A percentile compares a stretch with the other conserved stretches of the same genome.
phyloP scores from a whole-genome alignment of 2,888 invertebrate genomes.

The Melieria picta region DNA sequence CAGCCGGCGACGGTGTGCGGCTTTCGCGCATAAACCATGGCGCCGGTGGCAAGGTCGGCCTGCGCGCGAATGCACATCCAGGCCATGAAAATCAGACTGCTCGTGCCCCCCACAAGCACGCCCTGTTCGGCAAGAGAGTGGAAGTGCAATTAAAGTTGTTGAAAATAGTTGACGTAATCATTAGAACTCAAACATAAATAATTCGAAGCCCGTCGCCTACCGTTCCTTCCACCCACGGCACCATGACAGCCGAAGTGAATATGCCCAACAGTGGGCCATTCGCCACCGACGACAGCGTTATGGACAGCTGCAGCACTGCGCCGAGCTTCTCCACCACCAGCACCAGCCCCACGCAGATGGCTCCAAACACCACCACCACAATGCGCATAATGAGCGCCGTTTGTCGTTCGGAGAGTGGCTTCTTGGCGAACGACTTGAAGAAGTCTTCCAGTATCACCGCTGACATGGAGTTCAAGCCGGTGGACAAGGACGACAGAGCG shows the following conservation, averaged over 20 bases:
- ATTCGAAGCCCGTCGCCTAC: constrained; percentile 54
- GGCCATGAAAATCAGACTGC: constrained; percentile 68
- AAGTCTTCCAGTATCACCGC: constrained; percentile 80
- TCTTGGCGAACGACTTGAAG: constrained; percentile 69
- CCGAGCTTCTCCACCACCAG: constrained; percentile 76
- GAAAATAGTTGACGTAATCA: neutral
- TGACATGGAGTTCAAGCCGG: constrained; percentile 80
- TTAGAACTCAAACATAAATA: neutral
- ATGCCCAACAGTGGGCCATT: constrained; percentile 76
- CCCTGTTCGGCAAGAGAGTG: constrained; percentile 59
- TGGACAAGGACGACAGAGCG: constrained; percentile 83
- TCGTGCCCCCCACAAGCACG: constrained; percentile 69
- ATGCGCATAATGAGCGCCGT: constrained; percentile 74
- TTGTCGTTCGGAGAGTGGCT: constrained; percentile 68
- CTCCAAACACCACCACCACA: constrained; percentile 73
- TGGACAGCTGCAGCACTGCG: constrained; percentile 75
- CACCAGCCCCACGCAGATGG: constrained; percentile 72
- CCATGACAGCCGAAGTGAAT: constrained; percentile 75
- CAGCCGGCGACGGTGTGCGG: constrained; percentile 69
- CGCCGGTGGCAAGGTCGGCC: constrained; percentile 68
- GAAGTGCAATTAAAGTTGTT: neutral
- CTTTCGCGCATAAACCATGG: constrained; percentile 67
- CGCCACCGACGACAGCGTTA: constrained; percentile 73
- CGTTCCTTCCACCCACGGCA: constrained; percentile 74
- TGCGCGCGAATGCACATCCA: constrained; percentile 70